Evolutionary conservation across 2,888 invertebrate genomes (phyloP), one percentile per base, ranked within the genome.

Genomic region (Drosophila pullipes): DNA sequence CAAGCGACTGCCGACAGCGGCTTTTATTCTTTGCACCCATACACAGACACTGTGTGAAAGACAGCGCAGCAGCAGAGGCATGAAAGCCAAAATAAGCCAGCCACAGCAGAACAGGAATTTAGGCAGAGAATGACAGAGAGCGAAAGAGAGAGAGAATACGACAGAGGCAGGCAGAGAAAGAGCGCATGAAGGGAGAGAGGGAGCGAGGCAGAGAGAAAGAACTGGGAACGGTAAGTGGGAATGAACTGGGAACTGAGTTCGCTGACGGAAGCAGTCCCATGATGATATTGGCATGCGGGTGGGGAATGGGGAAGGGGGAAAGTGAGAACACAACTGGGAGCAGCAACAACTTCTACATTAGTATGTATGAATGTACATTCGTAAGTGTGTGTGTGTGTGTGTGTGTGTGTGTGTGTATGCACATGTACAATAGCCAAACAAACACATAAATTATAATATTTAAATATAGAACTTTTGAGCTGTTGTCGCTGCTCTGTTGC

Each of bases 401-500:
- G 22, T 22, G 22, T 35, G 22, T 54, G 18, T 49, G 11, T 39
- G 31, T 64, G 22, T 44, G 41, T 44, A 18, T 53, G 35, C 35
- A 35, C 39, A 53, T 69, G 50, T 80, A 82, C 78, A 85, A 85
- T 81, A 89, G 73, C 89, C 86, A 86, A 90, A 86, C 86, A 86
- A 86, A 85, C 84, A 90, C 89, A 87, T 90, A 87, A 87, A 87
- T 87, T 87, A 90, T 90, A 89, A 89, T 87, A 90, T 87, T 87
- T 87, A 87, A 87, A 87, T 87, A 90, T 87, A 87, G 87, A 90
- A 89, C 86, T 90, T 87, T 85, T 85, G 85, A 88, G 90, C 84
- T 89, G 88, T 85, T 82, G 88, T 85, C 77, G 76, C n/a, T 18
- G 44, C 22, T 62, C 44, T 62, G 49, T 50, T 39, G 66, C 62